phyloP scores from a whole-genome alignment of 2,888 invertebrate species.

The Theristus sp. region DNA sequence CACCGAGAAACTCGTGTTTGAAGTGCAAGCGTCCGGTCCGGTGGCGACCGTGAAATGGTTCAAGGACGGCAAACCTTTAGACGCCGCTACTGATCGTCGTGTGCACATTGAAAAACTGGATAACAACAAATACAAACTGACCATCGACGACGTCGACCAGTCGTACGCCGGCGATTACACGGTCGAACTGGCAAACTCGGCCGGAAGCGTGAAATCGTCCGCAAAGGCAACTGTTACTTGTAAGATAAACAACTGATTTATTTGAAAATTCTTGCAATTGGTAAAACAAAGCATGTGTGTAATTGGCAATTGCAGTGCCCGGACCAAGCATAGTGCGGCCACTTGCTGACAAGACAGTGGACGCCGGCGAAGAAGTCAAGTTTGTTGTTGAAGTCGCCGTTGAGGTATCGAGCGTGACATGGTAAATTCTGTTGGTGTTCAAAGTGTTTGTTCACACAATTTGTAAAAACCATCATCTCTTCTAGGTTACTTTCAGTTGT shows the following conservation, averaged over 20 bases:
- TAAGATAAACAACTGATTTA: too few relatives aligned
- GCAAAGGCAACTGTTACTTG: neutral
- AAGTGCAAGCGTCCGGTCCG: constrained; percentile 49
- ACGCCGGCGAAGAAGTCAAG: constrained; percentile 62
- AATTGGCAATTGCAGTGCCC: neutral
- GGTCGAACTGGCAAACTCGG: neutral
- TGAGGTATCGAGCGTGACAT: constrained; percentile 64
- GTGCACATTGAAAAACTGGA: neutral
- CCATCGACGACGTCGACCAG: neutral
- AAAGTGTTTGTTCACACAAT: too few relatives aligned
- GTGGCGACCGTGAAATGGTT: constrained; percentile 66
- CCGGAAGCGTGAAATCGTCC: neutral
- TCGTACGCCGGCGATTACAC: neutral
- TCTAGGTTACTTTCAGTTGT: neutral
- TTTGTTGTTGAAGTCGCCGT: constrained; percentile 65
- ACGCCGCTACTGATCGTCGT: neutral
- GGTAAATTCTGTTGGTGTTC: too few relatives aligned
- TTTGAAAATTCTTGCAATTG: too few relatives aligned
- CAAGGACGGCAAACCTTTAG: neutral
- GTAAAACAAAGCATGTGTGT: neutral
- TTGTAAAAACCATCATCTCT: too few relatives aligned
- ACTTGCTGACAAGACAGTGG: constrained; percentile 43
- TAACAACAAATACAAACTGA: neutral
- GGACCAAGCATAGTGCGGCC: too few relatives aligned
- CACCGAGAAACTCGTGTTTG: neutral